Percentiles rank a stretch among this genome's conserved stretches.
phyloP scores from a whole-genome alignment of 2,797 vertebrate species.

The Rhinophrynus dorsalis region DNA sequence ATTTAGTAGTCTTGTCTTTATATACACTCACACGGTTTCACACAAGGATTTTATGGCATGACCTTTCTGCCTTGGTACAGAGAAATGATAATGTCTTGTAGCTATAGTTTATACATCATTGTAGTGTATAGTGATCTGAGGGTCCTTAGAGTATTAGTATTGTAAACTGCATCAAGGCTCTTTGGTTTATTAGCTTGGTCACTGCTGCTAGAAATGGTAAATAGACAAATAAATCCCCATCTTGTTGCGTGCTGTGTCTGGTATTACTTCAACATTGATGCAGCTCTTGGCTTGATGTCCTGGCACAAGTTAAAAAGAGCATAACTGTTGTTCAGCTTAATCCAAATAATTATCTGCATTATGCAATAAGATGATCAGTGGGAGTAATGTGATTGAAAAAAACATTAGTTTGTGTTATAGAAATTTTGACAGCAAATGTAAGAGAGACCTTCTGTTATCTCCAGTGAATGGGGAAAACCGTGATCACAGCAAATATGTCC shows the following conservation, averaged over 20 bases:
- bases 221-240: slow-evolving; percentile 24
- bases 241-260: background rate
- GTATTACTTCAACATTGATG: background rate
- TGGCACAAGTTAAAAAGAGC: slow-evolving; percentile 34
- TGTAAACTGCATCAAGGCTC: no score
- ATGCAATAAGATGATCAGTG: slow-evolving; percentile 33
- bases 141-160: no score
- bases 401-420: background rate
- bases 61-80: no score
- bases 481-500: background rate
- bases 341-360: slow-evolving; percentile 41
- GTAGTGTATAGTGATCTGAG: no score
- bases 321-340: slow-evolving; percentile 40
- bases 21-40: no score
- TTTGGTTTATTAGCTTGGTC: background rate
- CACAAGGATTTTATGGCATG: no score
- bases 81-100: no score
- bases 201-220: background rate
- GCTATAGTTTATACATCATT: no score
- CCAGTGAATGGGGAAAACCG: background rate
- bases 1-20: no score
- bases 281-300: slow-evolving; percentile 25
- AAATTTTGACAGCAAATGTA: slow-evolving; percentile 4
- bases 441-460: slow-evolving; percentile 16
- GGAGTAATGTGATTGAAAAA: slow-evolving; percentile 22